Evolutionary conservation across 2,113 vertebrate genomes (phyloP).

Genomic region (Mirza zaza): DNA sequence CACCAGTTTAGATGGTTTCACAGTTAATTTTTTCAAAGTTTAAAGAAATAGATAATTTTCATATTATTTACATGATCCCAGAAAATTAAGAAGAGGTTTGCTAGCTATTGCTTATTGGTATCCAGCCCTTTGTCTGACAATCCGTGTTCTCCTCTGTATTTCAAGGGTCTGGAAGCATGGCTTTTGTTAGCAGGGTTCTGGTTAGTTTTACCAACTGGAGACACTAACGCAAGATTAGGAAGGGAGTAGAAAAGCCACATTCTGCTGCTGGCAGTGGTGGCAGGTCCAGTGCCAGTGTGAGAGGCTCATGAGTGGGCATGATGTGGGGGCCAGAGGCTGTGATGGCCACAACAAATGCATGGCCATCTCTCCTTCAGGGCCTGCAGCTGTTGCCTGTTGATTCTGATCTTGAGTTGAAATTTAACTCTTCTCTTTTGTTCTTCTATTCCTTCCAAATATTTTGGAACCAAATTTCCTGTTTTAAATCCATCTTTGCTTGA

Average conservation of each 20-base stretch:
- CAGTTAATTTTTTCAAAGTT: not conserved
- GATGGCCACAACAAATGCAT: not conserved
- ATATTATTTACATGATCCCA: not conserved
- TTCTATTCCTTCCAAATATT: constrained; percentile 18
- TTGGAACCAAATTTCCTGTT: not conserved
- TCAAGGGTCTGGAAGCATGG: not conserved
- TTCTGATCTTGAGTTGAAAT: not conserved
- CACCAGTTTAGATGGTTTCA: constrained; percentile 3
- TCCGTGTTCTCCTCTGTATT: not conserved
- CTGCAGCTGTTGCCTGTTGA: not conserved
- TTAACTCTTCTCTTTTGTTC: not conserved
- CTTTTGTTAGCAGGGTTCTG: not conserved
- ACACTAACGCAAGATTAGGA: not conserved
- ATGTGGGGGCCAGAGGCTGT: rapidly evolving
- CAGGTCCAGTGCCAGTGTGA: not conserved
- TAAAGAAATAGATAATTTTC: not conserved
- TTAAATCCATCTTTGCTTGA: not conserved
- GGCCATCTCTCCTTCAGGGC: too few species aligned
- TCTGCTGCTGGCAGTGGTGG: not conserved
- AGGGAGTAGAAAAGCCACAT: not conserved
- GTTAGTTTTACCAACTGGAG: not conserved
- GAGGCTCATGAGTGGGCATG: not conserved
- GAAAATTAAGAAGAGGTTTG: not conserved
- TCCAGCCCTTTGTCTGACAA: not conserved
- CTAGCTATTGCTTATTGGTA: not conserved